Evolutionary conservation across 2,888 invertebrate species (phyloP).

Genomic region (Himalopsyche kuldschensis): DNA sequence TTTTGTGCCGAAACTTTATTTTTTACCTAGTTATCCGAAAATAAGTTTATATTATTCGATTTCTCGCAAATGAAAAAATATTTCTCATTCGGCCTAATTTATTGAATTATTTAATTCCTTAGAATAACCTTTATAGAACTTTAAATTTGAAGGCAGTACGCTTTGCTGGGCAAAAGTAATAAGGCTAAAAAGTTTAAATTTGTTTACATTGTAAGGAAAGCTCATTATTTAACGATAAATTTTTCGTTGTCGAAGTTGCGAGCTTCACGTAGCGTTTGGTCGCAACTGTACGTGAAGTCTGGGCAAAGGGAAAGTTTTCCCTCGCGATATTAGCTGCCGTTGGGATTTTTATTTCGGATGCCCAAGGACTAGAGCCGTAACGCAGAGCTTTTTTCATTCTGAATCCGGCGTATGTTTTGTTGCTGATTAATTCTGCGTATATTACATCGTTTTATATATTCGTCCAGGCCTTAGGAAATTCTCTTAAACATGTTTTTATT

Average conservation of each 20-base stretch:
- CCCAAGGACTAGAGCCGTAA: neutral
- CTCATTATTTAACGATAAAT: slow-evolving; percentile 6
- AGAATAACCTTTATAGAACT: neutral
- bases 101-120: neutral
- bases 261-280: neutral
- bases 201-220: neutral
- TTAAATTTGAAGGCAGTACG: neutral
- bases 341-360: neutral
- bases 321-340: neutral
- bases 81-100: neutral
- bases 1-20: too few species aligned
- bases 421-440: neutral
- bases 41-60: too few species aligned
- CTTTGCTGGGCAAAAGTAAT: neutral
- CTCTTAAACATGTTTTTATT: too few species aligned
- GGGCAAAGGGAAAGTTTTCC: neutral
- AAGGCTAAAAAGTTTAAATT: neutral
- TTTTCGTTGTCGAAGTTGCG: neutral
- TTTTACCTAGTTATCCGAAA: too few species aligned
- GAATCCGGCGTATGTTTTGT: neutral
- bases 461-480: too few species aligned
- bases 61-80: too few species aligned
- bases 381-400: neutral
- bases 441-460: too few species aligned
- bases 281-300: neutral